Percentiles rank a stretch among this genome's conserved stretches.
Conservation (phyloP, 2,888 invertebrate species). For the Phyllotreta cruciferae region DNA sequence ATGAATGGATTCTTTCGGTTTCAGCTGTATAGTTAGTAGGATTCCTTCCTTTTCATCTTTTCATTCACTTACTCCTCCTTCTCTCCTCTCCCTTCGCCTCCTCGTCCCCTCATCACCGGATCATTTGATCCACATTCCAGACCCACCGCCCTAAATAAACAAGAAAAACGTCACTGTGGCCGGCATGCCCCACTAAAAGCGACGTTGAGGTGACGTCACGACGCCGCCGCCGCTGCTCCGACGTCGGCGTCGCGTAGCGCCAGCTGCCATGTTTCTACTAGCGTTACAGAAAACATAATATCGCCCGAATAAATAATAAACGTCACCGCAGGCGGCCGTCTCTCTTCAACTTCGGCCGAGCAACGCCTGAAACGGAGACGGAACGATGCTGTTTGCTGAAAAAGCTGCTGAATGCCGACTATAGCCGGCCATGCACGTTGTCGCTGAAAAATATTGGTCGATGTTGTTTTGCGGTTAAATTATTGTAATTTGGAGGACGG, state of each 20-base stretch:
- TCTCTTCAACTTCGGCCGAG: conserved; percentile 1
- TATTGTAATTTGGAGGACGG: no score
- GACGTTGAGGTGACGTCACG: conserved; percentile 11
- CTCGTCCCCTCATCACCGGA: no score
- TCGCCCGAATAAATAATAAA: conserved; percentile 16
- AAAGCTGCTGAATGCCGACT: not conserved
- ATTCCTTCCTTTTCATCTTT: no score
- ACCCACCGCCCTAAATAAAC: no score
- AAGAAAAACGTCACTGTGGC: no score
- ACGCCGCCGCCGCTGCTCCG: not conserved
- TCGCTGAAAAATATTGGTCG: not conserved
- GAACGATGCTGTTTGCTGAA: not conserved
- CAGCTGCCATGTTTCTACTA: conserved; percentile 14
- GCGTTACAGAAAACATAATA: conserved; percentile 17
- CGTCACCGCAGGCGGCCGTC: conserved; percentile 11
- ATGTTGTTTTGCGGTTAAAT: not conserved
- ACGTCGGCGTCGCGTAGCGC: conserved; percentile 6
- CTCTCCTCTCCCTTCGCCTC: no score
- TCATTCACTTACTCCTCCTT: no score
- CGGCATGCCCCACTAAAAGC: not conserved
- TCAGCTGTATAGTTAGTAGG: no score
- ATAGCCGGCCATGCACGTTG: conserved; percentile 14
- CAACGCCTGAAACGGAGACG: conserved; percentile 1
- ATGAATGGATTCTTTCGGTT: no score
- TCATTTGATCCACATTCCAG: no score